Base-by-base conservation (phyloP, 1,140 invertebrate species). In the Lordiphosa clarofinis region DNA sequence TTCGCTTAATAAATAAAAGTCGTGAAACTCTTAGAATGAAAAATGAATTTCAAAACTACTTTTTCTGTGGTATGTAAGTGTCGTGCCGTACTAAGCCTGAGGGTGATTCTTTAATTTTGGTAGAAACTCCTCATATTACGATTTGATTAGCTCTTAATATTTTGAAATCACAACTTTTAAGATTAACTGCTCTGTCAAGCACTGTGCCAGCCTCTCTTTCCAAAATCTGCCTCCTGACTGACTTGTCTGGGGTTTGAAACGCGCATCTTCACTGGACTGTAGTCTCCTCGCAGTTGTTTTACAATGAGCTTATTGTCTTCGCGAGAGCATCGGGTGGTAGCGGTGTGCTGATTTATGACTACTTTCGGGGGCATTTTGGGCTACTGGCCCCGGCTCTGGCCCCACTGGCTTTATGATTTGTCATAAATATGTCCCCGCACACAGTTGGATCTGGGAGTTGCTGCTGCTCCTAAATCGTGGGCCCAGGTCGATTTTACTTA, bases 391-490 rank as follows among this genome's bases (percentile, higher is more conserved):
- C 46, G 3, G 21, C 5, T 6, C 24, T 6, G 24, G 24, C 24
- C 24, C 24, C 24, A 28, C 65, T 40, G 65, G 50, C 52, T 82
- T 82, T 82, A 84, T 82, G 78, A 82, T 82, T 82, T 82, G 76
- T 82, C 76, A 82, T 82, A 82, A 82, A 82, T 76, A 82, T 82
- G 76, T 82, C 78, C 78, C 67, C 31, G 38, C 68, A 48, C 36
- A 37, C 47, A 42, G 50, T 31, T 35, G 3, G 40, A 7, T 50
- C 13, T 35, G 15, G n/a, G n/a, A 4, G 10, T 1, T 47, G 24
- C n/a, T 9, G 37, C 21, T 36, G 38, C 5, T 21, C 13, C 4
- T 4, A 21, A 21, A 21, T 4, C 21, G 3, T 13, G 11, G 4
- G 28, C 49, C 43, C 54, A 55, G 56, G 15, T 19, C 21, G 10